Evolutionary conservation across 2,797 vertebrate genomes (phyloP), one percentile per base, ranked within the genome.

Genomic region (Lepilemur ruficaudatus): DNA sequence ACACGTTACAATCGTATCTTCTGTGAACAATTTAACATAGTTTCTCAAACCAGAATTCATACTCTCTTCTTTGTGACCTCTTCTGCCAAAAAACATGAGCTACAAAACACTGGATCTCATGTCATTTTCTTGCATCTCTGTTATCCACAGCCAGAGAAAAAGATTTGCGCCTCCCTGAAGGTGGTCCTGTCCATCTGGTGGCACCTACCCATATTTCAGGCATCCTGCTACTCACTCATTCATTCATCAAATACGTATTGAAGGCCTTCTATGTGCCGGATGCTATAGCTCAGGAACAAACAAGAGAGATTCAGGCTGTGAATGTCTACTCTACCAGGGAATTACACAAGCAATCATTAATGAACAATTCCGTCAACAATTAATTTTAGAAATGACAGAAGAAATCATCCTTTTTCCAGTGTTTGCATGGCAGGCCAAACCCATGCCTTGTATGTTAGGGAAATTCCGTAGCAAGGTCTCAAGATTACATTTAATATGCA

Each of bases 81-180:
- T 72, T 88, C 93, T 61, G 48, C 35, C 30, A 48, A 93, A 93
- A 91, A 79, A 72, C 28, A 23, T 46, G 48, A 48, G 20, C 14
- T 57, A 12, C 2, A 28, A 46, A 55, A 38, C 32, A 43, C 4
- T 78, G n/a, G 9, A 7, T 67, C 22, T 63, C 17, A 0, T 32
- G 17, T 35, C 69, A 63, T 78, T 48, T 79, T 86, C 69, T 90
- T 57, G 2, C 9, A 15, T 63, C 83, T 93, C 63, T n/a, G 28
- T 89, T 89, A 82, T 55, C 43, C 28, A 41, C 35, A 92, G 30
- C 9, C 73, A 92, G 80, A 86, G 94, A 91, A 72, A 79, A 89
- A 70, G 11, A 2, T 38, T 43, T 73, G 20, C 38, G 38, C 76
- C 1, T 89, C 41, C 32, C 13, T 41, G 52, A 82, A 73, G 63